Percentiles rank a stretch among this genome's conserved stretches.
phyloP scores from a whole-genome alignment of 2,797 vertebrate genomes.

The Schizopygopsis pylzovi region DNA sequence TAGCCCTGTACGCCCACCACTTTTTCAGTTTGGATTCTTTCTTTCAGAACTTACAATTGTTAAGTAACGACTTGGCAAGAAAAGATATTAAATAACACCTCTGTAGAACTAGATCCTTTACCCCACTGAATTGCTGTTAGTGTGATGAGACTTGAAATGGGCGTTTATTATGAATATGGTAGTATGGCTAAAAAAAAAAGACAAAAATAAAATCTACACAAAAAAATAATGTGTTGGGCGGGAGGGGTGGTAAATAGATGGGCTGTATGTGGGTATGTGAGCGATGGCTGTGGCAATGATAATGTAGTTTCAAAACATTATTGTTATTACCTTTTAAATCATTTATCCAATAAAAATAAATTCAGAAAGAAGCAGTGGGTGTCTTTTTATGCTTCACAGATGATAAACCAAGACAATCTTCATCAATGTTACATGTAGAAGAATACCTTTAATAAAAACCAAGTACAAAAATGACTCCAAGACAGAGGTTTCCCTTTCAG shows the following conservation, averaged over 20 bases:
- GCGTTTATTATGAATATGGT: slow-evolving; percentile 86
- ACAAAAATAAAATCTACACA: slow-evolving; percentile 64
- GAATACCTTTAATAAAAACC: slow-evolving; percentile 70
- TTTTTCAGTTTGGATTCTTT: slow-evolving; percentile 68
- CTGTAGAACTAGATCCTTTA: slow-evolving; percentile 90
- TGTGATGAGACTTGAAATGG: slow-evolving; percentile 95
- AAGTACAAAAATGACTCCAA: slow-evolving; percentile 69
- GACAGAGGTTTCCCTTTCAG: slow-evolving; percentile 44
- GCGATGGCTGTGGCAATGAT: slow-evolving; percentile 96
- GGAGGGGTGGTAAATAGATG: slow-evolving; percentile 76
- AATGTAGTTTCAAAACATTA: slow-evolving; percentile 99
- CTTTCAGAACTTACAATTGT: slow-evolving; percentile 86
- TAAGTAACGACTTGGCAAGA: slow-evolving; percentile 75
- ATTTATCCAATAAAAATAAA: slow-evolving; percentile 99
- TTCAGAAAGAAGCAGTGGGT: slow-evolving; percentile 75
- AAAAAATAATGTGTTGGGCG: slow-evolving; percentile 61
- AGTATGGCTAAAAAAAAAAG: slow-evolving; percentile 83
- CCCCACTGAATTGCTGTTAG: slow-evolving; percentile 95
- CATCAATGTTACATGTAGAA: background rate
- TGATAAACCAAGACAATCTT: background rate
- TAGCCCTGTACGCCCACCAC: slow-evolving; percentile 82
- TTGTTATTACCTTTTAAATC: slow-evolving; percentile 99
- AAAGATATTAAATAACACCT: slow-evolving; percentile 68
- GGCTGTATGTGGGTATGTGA: slow-evolving; percentile 94
- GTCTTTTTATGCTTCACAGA: background rate